Evolutionary conservation across 2,797 vertebrate genomes (phyloP).

Genomic region (Tragopan temminckii): DNA sequence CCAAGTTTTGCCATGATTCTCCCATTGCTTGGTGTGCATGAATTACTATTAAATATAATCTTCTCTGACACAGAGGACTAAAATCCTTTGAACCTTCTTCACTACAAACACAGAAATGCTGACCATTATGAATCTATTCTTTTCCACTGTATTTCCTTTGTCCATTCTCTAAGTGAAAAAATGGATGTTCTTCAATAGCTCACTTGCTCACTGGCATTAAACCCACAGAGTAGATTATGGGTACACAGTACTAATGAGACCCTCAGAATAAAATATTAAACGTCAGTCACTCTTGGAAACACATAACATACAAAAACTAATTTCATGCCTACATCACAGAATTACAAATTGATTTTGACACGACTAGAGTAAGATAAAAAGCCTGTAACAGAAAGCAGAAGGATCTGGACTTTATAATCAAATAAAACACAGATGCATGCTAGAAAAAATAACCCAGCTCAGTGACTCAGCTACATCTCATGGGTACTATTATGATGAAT

Average conservation of each 20-base stretch:
- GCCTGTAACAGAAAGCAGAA: constrained; percentile 65
- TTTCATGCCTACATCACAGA: constrained; percentile 48
- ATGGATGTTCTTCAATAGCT: constrained; percentile 38
- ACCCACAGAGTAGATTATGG: constrained; percentile 25
- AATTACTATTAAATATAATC: background rate
- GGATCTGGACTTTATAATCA: constrained; percentile 70
- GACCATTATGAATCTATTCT: background rate
- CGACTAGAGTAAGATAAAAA: constrained; percentile 63
- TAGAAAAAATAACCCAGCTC: constrained; percentile 55
- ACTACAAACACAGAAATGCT: background rate
- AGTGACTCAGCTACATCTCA: constrained; percentile 62
- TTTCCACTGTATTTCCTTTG: background rate
- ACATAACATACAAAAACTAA: constrained; percentile 62
- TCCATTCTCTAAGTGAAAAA: constrained; percentile 2
- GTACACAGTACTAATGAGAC: constrained; percentile 62
- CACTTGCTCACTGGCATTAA: constrained; percentile 50
- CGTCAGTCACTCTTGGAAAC: constrained; percentile 66
- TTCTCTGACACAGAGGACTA: background rate
- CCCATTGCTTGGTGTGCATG: fast-evolving
- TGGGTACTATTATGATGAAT: constrained; percentile 58
- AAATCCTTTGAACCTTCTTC: background rate
- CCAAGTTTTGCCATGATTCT: background rate
- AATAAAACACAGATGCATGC: constrained; percentile 57
- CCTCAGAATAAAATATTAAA: constrained; percentile 63
- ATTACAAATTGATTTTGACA: constrained; percentile 70